Evolutionary conservation across 2,797 vertebrate species (phyloP).

Genomic region (Rhabdophis nuchalis): DNA sequence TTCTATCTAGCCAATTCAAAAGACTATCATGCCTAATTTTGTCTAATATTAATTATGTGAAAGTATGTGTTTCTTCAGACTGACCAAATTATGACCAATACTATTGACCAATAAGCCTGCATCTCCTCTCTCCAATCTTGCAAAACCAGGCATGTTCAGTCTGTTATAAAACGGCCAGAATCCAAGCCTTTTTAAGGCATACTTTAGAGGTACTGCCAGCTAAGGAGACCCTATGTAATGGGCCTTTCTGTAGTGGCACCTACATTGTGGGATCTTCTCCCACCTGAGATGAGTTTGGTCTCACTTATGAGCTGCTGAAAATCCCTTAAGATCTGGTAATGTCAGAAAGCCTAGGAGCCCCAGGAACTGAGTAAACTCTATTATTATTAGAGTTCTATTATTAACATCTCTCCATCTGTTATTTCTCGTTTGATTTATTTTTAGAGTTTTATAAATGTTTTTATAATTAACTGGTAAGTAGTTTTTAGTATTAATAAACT

Average conservation of each 20-base stretch:
- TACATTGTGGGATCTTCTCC: not conserved
- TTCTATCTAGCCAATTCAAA: not conserved
- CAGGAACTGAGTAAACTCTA: not conserved
- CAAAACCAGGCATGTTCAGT: not conserved
- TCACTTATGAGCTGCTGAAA: not conserved
- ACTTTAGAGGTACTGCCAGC: not conserved
- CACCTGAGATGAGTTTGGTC: not conserved
- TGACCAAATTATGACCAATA: too few relatives aligned
- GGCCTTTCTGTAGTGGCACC: not conserved
- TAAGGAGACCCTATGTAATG: not conserved
- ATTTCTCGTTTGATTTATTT: not conserved
- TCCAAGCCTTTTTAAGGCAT: not conserved
- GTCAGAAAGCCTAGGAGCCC: not conserved
- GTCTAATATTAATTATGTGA: not conserved
- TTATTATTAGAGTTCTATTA: not conserved
- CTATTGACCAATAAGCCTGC: not conserved
- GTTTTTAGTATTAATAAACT: not conserved
- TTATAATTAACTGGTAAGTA: not conserved
- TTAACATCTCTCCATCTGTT: not conserved
- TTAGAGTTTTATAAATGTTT: not conserved
- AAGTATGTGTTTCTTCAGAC: not conserved
- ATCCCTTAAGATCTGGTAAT: not conserved
- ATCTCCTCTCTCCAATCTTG: not conserved
- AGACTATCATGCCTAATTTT: not conserved
- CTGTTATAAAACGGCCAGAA: not conserved